These are phyloP conservation scores for Pseudotriccus pelzelni DNA, from an alignment of 2,797 vertebrate genomes.

Conservation along the genomic window DNA sequence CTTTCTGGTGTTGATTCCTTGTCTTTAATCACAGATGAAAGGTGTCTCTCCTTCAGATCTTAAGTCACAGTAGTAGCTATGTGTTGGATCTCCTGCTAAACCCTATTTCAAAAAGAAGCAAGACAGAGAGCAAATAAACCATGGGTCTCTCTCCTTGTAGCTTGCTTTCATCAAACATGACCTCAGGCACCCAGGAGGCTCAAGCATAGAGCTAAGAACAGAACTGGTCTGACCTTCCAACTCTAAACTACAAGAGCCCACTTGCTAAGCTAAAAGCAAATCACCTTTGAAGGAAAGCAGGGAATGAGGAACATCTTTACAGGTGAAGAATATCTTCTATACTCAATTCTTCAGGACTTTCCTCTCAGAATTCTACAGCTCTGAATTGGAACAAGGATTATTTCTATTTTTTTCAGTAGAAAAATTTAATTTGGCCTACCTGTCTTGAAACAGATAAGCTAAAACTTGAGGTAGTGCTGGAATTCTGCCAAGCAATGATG, in stretches of 20 bases:
- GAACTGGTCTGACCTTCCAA: background rate
- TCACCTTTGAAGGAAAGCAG: background rate
- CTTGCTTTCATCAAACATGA: background rate
- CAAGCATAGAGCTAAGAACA: background rate
- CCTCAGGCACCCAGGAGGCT: background rate
- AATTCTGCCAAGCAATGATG: background rate
- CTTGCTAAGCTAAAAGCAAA: background rate
- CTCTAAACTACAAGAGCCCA: background rate
- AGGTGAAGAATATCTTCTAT: background rate
- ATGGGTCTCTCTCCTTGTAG: background rate
- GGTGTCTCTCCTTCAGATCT: background rate
- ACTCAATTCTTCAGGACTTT: background rate
- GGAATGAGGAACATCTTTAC: background rate
- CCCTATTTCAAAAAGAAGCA: background rate
- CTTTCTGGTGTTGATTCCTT: constrained; percentile 1
- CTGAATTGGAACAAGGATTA: background rate
- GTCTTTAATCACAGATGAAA: constrained; percentile 44
- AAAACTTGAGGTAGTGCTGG: background rate
- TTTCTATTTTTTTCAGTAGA: background rate
- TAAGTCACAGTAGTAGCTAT: background rate
- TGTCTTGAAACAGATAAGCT: background rate
- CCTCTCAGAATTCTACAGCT: background rate
- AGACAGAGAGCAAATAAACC: background rate
- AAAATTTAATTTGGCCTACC: background rate
- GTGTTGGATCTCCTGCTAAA: background rate